Base-by-base conservation (phyloP, 2,113 vertebrate genomes). In the Chaenogobius annularis region DNA sequence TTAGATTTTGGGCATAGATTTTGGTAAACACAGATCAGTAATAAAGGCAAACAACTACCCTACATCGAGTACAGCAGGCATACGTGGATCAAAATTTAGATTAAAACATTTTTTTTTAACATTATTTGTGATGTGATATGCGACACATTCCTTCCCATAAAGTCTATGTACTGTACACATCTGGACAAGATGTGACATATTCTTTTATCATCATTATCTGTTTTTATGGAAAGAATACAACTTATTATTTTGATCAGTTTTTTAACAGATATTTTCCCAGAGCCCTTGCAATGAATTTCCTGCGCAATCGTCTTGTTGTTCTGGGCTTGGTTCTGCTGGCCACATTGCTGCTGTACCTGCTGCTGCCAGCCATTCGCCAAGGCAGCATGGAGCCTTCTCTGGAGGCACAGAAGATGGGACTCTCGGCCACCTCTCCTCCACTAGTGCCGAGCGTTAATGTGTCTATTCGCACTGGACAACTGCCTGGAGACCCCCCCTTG, bases 341-440 rank as follows among this genome's bases (percentile, higher is more conserved):
- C 74, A 91, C 95, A 0, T 56, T 98, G 3, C 84, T 95, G 14
- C 88, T 98, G 68, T 97, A 96, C 77, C 87, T 97, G 52, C 90
- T 96, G 66, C 92, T 96, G 68, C 96, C 94, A 0, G 86, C 92
- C 14, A 88, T 93, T 46, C 90, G 90, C 43, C 93, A 92, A n/a
- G 86, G 91, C 70, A 93, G 69, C 80, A 93, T 88, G 83, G 92
- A 92, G 72, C 85, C 88, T 0, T 92, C 91, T 7, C 66, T 93
- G 22, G 86, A 90, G 3, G 84, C 87, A 47, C 88, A 92, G 26
- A 85, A 85, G 75, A 89, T 91, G 69, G 82, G 85, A 14, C 79
- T 88, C 43, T 78, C 85, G 50, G 76, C 79, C 43, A 88, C 80
- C 8, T 76, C 87, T 1, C 82, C 74, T 22, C 82, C 79, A 19